Base-by-base conservation (phyloP, 2,797 vertebrate genomes). In the Spinus olivaceus region DNA sequence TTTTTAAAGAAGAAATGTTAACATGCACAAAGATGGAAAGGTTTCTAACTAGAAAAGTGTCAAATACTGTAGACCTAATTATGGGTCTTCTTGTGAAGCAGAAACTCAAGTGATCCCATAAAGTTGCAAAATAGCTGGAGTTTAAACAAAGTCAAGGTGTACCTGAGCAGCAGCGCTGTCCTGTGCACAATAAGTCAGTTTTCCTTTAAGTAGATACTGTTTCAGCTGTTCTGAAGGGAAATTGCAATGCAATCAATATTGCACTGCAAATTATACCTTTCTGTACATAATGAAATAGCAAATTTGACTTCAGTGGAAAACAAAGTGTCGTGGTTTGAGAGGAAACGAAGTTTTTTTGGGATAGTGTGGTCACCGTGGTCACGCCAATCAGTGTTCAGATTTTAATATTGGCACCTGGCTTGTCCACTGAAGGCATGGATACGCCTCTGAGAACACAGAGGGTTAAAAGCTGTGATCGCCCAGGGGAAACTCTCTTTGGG, bases 71-170 rank as follows among this genome's bases (percentile, higher is more conserved):
- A 64, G 32, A 81, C 70, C 3, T 46, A 22, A n/a, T 77, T 81
- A 14, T 71, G 6, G 6, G 15, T 60, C 23, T 56, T 39, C 32
- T 6, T 56, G 13, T 61, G 27, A 74, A 71, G 41, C 12, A 63
- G 19, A 63, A 81, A 83, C 63, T 46, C 30, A 72, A 25, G 6
- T 7, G 4, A 35, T 12, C 17, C 3, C 14, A 54, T 17, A 42
- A 37, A 69, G 10, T 21, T 33, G 3, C 19, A 59, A 73, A 39
- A 56, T 11, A 82, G 3, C 5, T 71, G 33, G 12, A 81, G 8
- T 1, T 1, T 2, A n/a, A 14, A 20, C 6, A 32, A 63, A 24
- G 5, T 4, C 46, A 79, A 32, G 2, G 6, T 9, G 0, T 14
- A 17, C 1, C 19, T 60, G 33, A 37, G 14, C 18, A 77, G 11